These are phyloP conservation scores for Podarcis cretensis DNA, from an alignment of 2,113 vertebrate species.

Conservation along the genomic window DNA sequence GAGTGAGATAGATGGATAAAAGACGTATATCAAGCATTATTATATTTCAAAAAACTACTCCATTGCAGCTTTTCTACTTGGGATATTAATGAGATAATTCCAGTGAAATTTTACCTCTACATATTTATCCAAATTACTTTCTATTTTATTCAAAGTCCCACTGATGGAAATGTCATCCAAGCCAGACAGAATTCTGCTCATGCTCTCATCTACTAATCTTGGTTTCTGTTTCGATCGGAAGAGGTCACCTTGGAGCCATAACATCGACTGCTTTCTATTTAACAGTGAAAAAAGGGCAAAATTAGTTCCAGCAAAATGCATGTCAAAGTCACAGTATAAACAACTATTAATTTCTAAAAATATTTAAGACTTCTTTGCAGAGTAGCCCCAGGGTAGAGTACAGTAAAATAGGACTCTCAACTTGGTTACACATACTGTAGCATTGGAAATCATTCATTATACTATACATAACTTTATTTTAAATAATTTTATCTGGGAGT, in stretches of 20 bases:
- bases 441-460: not conserved
- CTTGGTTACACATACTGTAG: not conserved
- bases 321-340: rapidly evolving
- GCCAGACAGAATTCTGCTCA: slow-evolving; percentile 84
- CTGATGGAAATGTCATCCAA: slow-evolving; percentile 85
- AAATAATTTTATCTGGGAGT: not conserved
- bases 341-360: too few species aligned
- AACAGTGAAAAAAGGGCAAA: slow-evolving; percentile 32
- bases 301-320: not conserved
- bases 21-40: not conserved
- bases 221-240: slow-evolving; percentile 82
- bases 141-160: slow-evolving; percentile 68
- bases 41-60: not conserved
- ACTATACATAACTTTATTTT: not conserved
- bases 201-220: slow-evolving; percentile 69
- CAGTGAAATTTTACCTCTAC: slow-evolving; percentile 79
- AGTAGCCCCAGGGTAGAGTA: too few species aligned
- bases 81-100: not conserved
- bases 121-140: slow-evolving; percentile 71
- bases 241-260: slow-evolving; percentile 90
- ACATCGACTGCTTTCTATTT: slow-evolving; percentile 86
- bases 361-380: too few species aligned
- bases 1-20: too few species aligned
- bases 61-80: not conserved
- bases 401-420: not conserved